Conservation (phyloP, 23 tunicate genomes). For the Phallusia fumigata region DNA sequence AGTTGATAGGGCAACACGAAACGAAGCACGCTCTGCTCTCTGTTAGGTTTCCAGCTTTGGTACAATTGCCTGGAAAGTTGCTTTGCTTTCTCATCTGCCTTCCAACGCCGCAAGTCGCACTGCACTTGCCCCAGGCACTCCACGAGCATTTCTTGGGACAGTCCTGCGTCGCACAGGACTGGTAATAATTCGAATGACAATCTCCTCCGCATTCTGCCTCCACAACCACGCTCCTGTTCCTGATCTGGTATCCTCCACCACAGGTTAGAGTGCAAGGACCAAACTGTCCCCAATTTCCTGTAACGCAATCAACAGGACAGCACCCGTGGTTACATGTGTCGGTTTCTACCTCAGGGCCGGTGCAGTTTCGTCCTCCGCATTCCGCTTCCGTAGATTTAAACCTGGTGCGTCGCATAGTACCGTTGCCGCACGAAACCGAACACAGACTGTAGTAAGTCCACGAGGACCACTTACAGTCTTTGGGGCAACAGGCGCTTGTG, state of each 20-base stretch:
- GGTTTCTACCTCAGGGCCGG: neutral
- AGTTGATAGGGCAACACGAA: constrained; percentile 40
- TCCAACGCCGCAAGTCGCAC: neutral
- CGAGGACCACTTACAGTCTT: constrained; percentile 34
- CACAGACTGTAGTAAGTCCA: constrained; percentile 33
- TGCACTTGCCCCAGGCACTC: neutral
- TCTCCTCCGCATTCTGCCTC: constrained; percentile 24
- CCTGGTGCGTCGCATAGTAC: constrained; percentile 20
- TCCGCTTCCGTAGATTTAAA: neutral
- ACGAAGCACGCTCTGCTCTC: constrained; percentile 19
- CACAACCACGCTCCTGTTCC: neutral
- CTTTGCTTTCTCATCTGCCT: neutral
- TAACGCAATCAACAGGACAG: constrained; percentile 29
- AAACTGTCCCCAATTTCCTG: constrained; percentile 18
- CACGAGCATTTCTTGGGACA: neutral
- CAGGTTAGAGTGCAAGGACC: neutral
- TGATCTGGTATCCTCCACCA: neutral
- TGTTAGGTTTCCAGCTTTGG: neutral
- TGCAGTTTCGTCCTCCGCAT: constrained; percentile 34
- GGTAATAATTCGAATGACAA: neutral
- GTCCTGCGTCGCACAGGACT: neutral
- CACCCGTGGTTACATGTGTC: constrained; percentile 10
- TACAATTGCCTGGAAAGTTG: no score
- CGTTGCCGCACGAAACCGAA: constrained; percentile 39
- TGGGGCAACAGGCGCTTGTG: constrained; percentile 34